Percentiles rank a stretch among this genome's conserved stretches.
Evolutionary conservation across 2,888 invertebrate genomes (phyloP).

Genomic region (Drosophila tripunctata): DNA sequence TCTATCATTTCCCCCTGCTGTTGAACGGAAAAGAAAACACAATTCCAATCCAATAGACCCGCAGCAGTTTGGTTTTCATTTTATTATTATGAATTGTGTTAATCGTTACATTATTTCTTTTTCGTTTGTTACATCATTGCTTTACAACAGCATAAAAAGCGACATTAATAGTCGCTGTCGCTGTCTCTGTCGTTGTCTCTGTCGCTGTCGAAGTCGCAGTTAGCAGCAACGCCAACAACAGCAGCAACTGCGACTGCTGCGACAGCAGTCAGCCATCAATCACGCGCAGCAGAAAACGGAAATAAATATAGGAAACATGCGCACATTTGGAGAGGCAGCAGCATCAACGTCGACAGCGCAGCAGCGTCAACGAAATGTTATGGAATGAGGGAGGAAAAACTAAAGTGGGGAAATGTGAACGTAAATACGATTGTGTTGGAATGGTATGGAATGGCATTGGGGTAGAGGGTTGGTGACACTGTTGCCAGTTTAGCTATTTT

Average conservation of each 20-base stretch:
- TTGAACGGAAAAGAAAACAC: no score
- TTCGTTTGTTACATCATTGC: constrained; percentile 67
- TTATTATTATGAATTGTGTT: constrained; percentile 65
- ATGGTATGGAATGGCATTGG: neutral
- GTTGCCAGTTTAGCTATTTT: no score
- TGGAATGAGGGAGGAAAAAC: constrained; percentile 4
- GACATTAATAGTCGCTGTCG: constrained; percentile 49
- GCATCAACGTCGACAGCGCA: neutral
- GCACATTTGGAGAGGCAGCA: constrained; percentile 30
- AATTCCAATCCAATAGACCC: constrained; percentile 43
- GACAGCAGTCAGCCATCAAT: constrained; percentile 72
- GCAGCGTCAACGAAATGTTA: constrained; percentile 3
- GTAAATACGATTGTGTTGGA: neutral
- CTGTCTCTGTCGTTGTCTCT: no score
- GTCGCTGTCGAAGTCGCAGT: constrained; percentile 9
- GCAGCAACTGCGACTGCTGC: constrained; percentile 10
- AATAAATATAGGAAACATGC: constrained; percentile 65
- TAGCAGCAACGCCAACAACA: neutral
- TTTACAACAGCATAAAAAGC: constrained; percentile 52
- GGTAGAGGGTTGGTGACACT: no score
- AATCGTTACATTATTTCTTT: constrained; percentile 61
- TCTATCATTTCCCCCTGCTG: neutral
- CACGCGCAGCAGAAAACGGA: constrained; percentile 72
- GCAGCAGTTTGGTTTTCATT: constrained; percentile 46
- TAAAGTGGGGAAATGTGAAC: neutral